Evolutionary conservation across 2,113 vertebrate species (phyloP).

Genomic region (Rhea americana): DNA sequence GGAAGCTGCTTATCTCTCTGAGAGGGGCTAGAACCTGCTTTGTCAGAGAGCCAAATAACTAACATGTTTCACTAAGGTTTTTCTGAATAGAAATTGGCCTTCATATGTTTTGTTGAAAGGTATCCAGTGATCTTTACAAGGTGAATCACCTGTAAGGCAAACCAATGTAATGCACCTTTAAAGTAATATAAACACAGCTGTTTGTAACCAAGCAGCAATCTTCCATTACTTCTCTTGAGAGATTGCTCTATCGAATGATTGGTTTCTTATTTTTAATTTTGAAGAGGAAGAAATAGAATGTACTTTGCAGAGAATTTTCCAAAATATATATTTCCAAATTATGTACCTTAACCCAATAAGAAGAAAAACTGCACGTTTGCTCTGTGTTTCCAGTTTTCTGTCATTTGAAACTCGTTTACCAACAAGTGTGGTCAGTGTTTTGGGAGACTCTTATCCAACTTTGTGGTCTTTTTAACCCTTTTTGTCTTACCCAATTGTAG

Average conservation of each 20-base stretch:
- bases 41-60: background rate
- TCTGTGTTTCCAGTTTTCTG: background rate
- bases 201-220: background rate
- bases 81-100: background rate
- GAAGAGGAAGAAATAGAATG: background rate
- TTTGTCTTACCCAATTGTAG: background rate
- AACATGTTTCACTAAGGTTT: background rate
- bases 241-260: background rate
- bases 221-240: background rate
- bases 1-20: background rate
- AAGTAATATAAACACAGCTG: background rate
- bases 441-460: background rate
- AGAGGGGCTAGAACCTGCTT: background rate
- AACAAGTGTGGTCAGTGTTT: background rate
- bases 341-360: background rate
- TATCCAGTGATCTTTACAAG: background rate
- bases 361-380: fast-evolving
- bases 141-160: background rate
- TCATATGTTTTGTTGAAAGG: background rate
- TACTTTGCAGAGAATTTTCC: background rate
- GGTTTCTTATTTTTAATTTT: conserved; percentile 10
- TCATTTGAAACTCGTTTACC: background rate
- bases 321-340: background rate
- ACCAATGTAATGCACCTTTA: background rate
- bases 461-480: background rate